phyloP scores from a whole-genome alignment of 2,797 vertebrate genomes.

The Malacoraja senta region DNA sequence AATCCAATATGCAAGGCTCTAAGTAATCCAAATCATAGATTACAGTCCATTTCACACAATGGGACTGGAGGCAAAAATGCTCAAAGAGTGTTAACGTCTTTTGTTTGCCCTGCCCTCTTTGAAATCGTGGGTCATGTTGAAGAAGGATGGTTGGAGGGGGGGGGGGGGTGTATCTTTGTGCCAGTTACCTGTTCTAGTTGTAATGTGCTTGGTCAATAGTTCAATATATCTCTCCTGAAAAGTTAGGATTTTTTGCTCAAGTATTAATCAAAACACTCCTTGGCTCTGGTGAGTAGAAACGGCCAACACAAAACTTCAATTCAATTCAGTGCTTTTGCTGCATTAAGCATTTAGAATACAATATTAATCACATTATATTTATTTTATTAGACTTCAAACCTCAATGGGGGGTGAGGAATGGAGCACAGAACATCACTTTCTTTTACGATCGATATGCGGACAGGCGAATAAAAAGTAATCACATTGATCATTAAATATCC shows the following conservation, averaged over 20 bases:
- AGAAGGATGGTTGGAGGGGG: too few species aligned
- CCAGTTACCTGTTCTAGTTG: not conserved
- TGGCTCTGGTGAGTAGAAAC: not conserved
- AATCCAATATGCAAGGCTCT: too few species aligned
- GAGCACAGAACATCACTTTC: not conserved
- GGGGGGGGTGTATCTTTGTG: not conserved
- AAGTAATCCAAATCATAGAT: too few species aligned
- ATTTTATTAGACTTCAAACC: not conserved
- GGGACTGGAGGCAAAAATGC: too few species aligned
- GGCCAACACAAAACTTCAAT: not conserved
- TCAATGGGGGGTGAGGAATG: not conserved
- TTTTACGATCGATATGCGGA: not conserved
- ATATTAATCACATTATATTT: conserved; percentile 10
- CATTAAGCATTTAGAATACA: not conserved
- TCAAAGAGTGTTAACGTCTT: too few species aligned
- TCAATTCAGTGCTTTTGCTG: not conserved
- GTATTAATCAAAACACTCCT: not conserved
- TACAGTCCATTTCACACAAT: too few species aligned
- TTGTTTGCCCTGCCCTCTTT: too few species aligned
- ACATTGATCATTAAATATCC: conserved; percentile 9
- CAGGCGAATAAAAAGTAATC: conserved; percentile 29
- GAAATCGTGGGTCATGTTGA: too few species aligned
- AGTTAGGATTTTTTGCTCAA: not conserved
- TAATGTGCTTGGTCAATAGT: not conserved
- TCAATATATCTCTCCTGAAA: not conserved